Evolutionary conservation across 2,113 vertebrate species (phyloP), one percentile per base, ranked within the genome.

Genomic region (Nibea coibor): DNA sequence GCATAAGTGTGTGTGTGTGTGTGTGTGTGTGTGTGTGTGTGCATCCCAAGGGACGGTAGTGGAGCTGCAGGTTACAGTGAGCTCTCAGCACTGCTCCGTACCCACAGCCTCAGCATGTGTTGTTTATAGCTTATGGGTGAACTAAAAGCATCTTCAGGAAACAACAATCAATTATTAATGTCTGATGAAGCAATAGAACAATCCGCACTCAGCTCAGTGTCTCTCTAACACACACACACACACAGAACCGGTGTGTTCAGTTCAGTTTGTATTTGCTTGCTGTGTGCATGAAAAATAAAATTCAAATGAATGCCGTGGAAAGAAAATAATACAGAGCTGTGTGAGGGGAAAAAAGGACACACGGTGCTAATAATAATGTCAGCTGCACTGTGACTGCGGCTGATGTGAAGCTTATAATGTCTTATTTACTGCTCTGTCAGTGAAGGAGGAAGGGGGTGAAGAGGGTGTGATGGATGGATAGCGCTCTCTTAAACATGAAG

Each of bases 131-230:
- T 69, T 22, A 22, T 70, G 62, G 59, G 28, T 24, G 53, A 35
- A 15, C 71, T 88, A 70, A 88, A 81, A 86, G 86, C 87, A 72
- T 88, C 70, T 86, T 73, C 66, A 80, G 78, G 62, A 89, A 85
- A 76, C 45, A 82, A 82, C 31, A 86, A 87, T 93, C 43, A 89
- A 84, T 88, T 89, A 91, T 93, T 91, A 67, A 92, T 88, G 59
- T 58, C 39, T 77, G 48, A 66, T 22, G 20, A 73, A 76, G 57
- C 72, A 64, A 80, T 3, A 78, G 39, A 39, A 48, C 51, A 26
- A 47, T 53, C 67, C 28, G 11, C 39, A 26, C 72, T 71, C 22
- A 65, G 47, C 65, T 70, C 22, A 56, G 53, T n/a, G 28, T 74
- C n/a, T 71, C 45, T 28, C 8, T 70, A 1, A 48, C 9, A 45